phyloP scores from a whole-genome alignment of 2,888 invertebrate species.

The Cosmia trapezina region DNA sequence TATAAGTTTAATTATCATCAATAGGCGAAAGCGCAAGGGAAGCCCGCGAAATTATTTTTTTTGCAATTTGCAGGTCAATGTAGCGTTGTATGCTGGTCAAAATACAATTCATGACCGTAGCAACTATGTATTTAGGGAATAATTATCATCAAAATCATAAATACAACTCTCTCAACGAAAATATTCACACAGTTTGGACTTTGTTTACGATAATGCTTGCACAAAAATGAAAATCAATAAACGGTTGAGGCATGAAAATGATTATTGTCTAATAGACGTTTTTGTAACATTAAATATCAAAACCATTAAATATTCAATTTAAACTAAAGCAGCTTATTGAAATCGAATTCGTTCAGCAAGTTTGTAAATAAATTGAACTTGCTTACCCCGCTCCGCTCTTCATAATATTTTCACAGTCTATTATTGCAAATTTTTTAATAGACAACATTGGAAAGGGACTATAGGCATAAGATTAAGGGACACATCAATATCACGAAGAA shows the following conservation, averaged over 20 bases:
- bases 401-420: neutral
- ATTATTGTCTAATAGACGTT: neutral
- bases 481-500: neutral
- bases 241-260: constrained; percentile 9
- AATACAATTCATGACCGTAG: no score
- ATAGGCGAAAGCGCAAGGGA: no score
- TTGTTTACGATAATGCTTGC: neutral
- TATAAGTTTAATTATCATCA: no score
- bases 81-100: no score
- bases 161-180: no score
- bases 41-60: no score
- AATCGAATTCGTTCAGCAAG: constrained; percentile 25
- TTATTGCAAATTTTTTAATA: neutral
- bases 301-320: constrained; percentile 15
- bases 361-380: constrained; percentile 4
- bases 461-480: neutral
- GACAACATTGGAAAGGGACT: neutral
- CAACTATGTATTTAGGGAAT: no score
- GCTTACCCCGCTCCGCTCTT: neutral
- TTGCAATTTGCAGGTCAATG: no score
- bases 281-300: constrained; percentile 17
- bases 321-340: neutral
- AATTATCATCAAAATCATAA: no score
- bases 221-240: constrained; percentile 16
- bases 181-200: neutral